Conservation (phyloP, 1,140 invertebrate genomes). For the Eulimnadia texana region DNA sequence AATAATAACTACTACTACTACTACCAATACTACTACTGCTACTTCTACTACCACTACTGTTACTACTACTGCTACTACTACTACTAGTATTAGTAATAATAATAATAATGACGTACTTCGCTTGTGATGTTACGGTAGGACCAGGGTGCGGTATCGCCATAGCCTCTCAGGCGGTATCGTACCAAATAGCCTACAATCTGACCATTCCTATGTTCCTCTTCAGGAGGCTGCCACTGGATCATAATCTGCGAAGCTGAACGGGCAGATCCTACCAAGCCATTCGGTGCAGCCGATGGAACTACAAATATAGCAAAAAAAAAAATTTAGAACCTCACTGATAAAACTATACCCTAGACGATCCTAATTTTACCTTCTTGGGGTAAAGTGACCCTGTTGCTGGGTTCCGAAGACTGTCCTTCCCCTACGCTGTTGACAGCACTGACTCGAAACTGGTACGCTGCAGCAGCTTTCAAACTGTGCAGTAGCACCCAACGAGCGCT, state of each 20-base stretch:
- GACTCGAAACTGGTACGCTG: constrained; percentile 89
- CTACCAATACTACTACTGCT: too few relatives aligned
- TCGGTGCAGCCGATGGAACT: constrained; percentile 77
- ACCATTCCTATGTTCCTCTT: constrained; percentile 85
- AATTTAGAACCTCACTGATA: too few relatives aligned
- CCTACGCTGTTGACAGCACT: constrained; percentile 79
- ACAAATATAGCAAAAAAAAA: constrained; percentile 16
- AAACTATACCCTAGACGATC: too few relatives aligned
- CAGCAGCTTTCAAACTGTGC: constrained; percentile 77
- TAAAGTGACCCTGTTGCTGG: constrained; percentile 70
- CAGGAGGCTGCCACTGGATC: constrained; percentile 89
- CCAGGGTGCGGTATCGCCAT: constrained; percentile 69
- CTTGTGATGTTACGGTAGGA: constrained; percentile 80
- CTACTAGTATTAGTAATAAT: too few relatives aligned
- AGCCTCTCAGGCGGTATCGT: constrained; percentile 76
- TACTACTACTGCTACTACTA: too few relatives aligned
- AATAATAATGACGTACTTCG: constrained; percentile 36
- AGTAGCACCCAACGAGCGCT: constrained; percentile 61
- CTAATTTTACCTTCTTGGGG: constrained; percentile 70
- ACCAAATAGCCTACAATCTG: constrained; percentile 86
- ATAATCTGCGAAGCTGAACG: constrained; percentile 88
- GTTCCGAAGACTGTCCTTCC: constrained; percentile 73
- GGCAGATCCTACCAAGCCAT: constrained; percentile 79
- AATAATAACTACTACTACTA: constrained; percentile 2
- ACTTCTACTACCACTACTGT: too few relatives aligned